Percentiles rank a stretch among this genome's conserved stretches.
phyloP scores from a whole-genome alignment of 30 jellyfish, hydroid and myxozoan species.

The Hydractinia echinata region DNA sequence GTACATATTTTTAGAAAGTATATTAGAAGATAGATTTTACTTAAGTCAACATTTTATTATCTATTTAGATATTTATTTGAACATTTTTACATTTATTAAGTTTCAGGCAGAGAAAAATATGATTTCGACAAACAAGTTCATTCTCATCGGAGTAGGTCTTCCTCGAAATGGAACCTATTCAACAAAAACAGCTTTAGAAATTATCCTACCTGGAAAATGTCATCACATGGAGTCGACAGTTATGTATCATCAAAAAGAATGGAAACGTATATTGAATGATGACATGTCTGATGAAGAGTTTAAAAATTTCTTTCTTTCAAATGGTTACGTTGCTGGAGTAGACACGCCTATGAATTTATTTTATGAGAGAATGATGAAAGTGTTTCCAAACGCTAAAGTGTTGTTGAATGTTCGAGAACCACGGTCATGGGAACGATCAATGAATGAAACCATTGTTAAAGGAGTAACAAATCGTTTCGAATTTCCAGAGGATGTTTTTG shows the following conservation, averaged over 20 bases:
- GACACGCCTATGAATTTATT: neutral
- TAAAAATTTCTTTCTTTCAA: neutral
- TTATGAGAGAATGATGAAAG: neutral
- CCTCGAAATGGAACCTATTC: constrained; percentile 4
- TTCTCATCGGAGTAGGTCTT: neutral
- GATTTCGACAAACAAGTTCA: neutral
- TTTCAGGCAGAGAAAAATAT: too few relatives aligned
- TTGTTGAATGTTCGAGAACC: constrained; percentile 1
- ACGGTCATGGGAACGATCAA: neutral
- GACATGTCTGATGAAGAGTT: neutral
- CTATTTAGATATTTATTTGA: too few relatives aligned
- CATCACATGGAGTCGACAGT: neutral
- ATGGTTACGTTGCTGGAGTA: neutral
- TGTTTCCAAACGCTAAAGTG: neutral
- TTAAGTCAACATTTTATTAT: too few relatives aligned
- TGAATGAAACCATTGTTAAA: neutral
- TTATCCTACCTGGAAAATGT: neutral
- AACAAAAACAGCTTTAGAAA: neutral
- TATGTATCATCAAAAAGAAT: neutral
- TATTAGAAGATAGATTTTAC: too few relatives aligned
- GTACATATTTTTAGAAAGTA: too few relatives aligned
- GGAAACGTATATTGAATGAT: neutral
- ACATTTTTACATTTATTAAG: too few relatives aligned
- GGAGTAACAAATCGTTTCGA: neutral
- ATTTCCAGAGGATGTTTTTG: neutral